Conservation (phyloP, 1,140 invertebrate species). For the Drosophila micromelanica region DNA sequence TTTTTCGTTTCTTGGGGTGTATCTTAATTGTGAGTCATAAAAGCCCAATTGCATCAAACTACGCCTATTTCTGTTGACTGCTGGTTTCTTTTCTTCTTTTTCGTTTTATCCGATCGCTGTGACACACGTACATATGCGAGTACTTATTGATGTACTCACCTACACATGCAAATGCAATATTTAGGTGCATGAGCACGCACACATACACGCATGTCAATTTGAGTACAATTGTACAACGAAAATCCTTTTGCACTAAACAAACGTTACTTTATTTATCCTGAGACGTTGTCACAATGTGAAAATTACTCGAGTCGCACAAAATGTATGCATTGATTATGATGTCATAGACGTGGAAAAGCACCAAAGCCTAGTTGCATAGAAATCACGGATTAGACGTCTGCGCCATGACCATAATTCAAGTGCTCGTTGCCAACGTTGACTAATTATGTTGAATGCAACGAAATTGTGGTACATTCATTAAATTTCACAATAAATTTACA, state of each 20-base stretch:
- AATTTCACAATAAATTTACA: conserved; percentile 55
- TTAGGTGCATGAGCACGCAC: conserved; percentile 25
- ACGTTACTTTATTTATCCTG: conserved; percentile 21
- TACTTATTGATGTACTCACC: conserved; percentile 59
- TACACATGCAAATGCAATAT: conserved; percentile 27
- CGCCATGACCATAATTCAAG: conserved; percentile 2
- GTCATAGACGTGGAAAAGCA: conserved; percentile 69
- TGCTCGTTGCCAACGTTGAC: not conserved
- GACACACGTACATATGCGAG: conserved; percentile 30
- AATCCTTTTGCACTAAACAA: conserved; percentile 16
- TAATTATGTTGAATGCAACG: conserved; percentile 18
- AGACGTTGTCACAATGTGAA: conserved; percentile 34
- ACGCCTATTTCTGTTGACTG: conserved; percentile 53
- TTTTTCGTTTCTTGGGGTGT: conserved; percentile 65
- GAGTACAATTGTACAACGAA: conserved; percentile 20
- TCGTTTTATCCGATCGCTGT: conserved; percentile 54
- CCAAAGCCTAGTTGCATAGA: conserved; percentile 33
- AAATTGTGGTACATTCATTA: conserved; percentile 40
- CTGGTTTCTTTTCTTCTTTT: conserved; percentile 33
- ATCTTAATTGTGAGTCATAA: conserved; percentile 74
- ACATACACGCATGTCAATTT: conserved; percentile 22
- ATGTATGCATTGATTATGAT: conserved; percentile 67
- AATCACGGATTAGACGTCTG: conserved; percentile 18
- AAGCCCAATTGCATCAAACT: conserved; percentile 68
- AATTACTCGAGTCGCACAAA: conserved; percentile 59